Base-by-base conservation (phyloP, 2,888 invertebrate species). In the Leptinotarsa juncta region DNA sequence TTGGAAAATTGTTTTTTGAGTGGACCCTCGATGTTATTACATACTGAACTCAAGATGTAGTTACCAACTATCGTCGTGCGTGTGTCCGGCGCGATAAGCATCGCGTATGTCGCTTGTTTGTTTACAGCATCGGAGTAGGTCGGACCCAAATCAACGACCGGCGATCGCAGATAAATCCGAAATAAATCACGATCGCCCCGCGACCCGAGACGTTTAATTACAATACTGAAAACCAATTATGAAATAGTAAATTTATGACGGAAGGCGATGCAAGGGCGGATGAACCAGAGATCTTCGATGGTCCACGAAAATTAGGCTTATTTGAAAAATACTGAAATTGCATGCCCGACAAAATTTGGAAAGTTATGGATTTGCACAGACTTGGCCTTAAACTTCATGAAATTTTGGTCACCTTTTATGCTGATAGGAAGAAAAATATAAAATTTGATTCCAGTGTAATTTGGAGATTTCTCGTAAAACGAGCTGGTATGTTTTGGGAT, bases 171-270 rank as follows among this genome's bases (percentile, higher is more conserved):
- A 85, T 85, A 84, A 85, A 85, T 84, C 81, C 79, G 82, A 82
- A 82, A 85, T 85, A 85, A 85, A 85, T 85, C 85, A 85, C 81
- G 82, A 81, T 82, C 81, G 81, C 32, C 82, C 82, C 74, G 72
- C 76, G 84, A 72, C 65, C 83, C 82, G 82, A 77, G 81, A 81
- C 81, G 77, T 86, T 87, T 86, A 86, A 87, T 87, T 87, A 86
- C 86, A 86, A 85, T 84, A 83, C 85, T 85, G 86, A 87, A 86
- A 87, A 86, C 85, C 86, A 87, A 87, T 87, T 87, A 87, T 86
- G 85, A 87, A 85, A 84, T 85, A 81, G 81, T 82, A 85, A 85
- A 87, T 87, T 87, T 87, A 87, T 86, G 83, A 81, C 57, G 53
- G 20, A 49, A 69, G 55, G 50, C 73, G n/a, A 62, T 62, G 62